Base-by-base conservation (phyloP, 2,888 invertebrate genomes). In the Stenotaenia linearis region DNA sequence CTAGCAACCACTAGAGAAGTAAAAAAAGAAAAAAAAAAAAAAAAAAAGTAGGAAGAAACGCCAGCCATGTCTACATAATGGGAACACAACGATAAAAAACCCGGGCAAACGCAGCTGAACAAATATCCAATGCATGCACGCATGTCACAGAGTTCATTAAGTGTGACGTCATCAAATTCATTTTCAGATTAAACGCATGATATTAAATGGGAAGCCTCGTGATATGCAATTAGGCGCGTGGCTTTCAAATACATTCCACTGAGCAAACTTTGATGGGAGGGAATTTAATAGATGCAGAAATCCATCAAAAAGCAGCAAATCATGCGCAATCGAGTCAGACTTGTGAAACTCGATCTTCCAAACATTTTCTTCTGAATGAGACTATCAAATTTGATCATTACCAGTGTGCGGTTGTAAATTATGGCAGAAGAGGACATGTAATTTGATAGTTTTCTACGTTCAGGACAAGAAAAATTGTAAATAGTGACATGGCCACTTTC, bases 111-210 rank as follows among this genome's bases (percentile, higher is more conserved):
- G 61, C 61, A 61, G 61, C 61, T 61, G 61, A 61, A 28, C 28
- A 61, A 61, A 61, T 61, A 61, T 61, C 61, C 61, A 45, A 45
- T 45, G 45, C 45, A 45, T 45, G 45, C 45, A 61, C 61, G 61
- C 61, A 61, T 61, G 61, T 61, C 61, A 61, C 61, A 61, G 61
- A 61, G 61, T 61, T 61, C 61, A 61, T 61, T 61, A 61, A 23
- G 61, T 61, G 6, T 61, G 61, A 61, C 61, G 61, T 61, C 61
- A 61, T 61, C 61, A 61, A 61, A 61, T 61, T 61, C 61, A 61
- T 61, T 61, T 61, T 61, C 23, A 23, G 61, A 61, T 61, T 61
- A 61, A 61, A 25, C 28, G 15, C 25, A 61, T 61, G 61, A 23
- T 61, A 61, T 61, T 61, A 61, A 61, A 61, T 61, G 61, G 61